Percentiles rank a stretch among this genome's conserved stretches.
Conservation (phyloP, 2,113 vertebrate species). For the Australoheros scitulus region DNA sequence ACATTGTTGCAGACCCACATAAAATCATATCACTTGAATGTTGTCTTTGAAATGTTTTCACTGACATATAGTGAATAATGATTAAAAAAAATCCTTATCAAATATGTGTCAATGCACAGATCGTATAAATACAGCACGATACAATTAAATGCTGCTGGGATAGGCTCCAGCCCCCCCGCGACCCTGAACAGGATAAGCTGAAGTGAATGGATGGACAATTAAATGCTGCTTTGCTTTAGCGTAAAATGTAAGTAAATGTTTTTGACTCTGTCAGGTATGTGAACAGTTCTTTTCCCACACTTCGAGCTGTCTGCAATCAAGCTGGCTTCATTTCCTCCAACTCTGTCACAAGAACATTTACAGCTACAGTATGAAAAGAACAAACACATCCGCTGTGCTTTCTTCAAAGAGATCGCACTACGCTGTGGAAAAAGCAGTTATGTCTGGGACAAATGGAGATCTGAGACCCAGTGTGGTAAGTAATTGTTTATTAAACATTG, state of each 20-base stretch:
- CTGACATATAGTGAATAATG: not conserved
- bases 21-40: not conserved
- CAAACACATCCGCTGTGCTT: slow-evolving; percentile 43
- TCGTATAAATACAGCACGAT: too few relatives aligned
- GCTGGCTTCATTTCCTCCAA: not conserved
- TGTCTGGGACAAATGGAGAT: slow-evolving; percentile 33
- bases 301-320: slow-evolving; percentile 23
- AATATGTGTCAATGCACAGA: too few relatives aligned
- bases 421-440: slow-evolving; percentile 26
- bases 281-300: not conserved
- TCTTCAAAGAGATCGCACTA: slow-evolving; percentile 54
- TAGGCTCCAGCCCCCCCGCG: too few relatives aligned
- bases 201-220: not conserved
- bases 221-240: not conserved
- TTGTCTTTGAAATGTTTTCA: not conserved
- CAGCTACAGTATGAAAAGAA: not conserved
- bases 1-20: not conserved
- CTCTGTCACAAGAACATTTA: slow-evolving; percentile 59
- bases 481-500: not conserved
- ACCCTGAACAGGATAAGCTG: too few relatives aligned
- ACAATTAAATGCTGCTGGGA: not conserved
- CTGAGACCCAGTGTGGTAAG: slow-evolving; percentile 59
- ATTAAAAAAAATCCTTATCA: fast-evolving
- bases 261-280: slow-evolving; percentile 54
- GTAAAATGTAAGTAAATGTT: not conserved